Conservation (phyloP, 2,113 vertebrate genomes). For the Gorilla gorilla region DNA sequence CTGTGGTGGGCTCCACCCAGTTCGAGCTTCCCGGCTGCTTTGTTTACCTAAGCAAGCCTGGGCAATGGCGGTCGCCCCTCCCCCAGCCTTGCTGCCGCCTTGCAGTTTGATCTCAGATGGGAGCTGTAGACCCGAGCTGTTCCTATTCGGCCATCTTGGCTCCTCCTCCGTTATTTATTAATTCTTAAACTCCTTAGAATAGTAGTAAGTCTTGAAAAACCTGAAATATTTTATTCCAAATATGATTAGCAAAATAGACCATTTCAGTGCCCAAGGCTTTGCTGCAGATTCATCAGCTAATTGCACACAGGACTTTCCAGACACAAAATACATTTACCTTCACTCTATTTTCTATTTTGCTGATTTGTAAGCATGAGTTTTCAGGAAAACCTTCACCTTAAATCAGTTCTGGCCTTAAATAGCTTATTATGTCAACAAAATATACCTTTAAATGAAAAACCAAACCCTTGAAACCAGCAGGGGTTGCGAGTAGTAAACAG, state of each 20-base stretch:
- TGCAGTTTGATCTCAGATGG: no score
- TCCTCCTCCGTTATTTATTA: not conserved
- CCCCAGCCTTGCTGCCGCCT: no score
- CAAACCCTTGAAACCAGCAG: conserved; percentile 60
- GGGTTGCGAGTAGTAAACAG: conserved; percentile 33
- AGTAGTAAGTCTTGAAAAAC: not conserved
- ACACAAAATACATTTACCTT: not conserved
- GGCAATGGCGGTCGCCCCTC: no score
- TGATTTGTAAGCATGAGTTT: conserved; percentile 62
- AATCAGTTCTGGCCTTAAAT: conserved; percentile 54
- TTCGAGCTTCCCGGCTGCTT: no score
- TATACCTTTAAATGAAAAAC: conserved; percentile 61
- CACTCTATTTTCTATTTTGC: not conserved
- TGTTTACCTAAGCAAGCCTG: no score
- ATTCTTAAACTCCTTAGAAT: not conserved
- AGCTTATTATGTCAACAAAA: conserved; percentile 63
- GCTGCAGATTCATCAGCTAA: not conserved
- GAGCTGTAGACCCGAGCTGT: no score
- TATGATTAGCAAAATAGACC: not conserved
- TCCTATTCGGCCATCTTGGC: no score
- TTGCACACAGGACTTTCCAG: not conserved
- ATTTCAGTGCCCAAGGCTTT: not conserved
- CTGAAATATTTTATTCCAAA: not conserved
- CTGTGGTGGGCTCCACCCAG: no score
- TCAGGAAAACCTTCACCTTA: conserved; percentile 42